Evolutionary conservation across 2,797 vertebrate species (phyloP), one percentile per base, ranked within the genome.

Genomic region (Pipistrellus kuhlii): DNA sequence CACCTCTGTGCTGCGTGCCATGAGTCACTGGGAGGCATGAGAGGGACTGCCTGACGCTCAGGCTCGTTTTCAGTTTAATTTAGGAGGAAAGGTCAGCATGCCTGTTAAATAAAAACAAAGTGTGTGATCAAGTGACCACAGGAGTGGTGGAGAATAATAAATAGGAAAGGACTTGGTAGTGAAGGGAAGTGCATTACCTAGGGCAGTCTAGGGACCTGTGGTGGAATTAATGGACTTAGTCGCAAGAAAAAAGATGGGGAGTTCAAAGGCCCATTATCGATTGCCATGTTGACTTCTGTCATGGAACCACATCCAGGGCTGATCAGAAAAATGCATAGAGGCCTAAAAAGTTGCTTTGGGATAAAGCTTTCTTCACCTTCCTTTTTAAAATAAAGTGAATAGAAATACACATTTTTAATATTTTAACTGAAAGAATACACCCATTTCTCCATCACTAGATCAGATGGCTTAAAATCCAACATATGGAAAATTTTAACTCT

Each of bases 401-500:
- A 86, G 75, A 82, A 91, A 87, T 84, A 62, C 88, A 53, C 35
- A 4, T 83, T 90, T 88, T 48, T 18, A 73, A n/a, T 90, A 57
- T 68, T 87, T 83, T 85, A 81, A 78, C 71, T 46, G 10, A 88
- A 87, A 92, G 66, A 91, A 32, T 73, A 62, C 87, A 90, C 71
- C n/a, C 20, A 0, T 81, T 84, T 94, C 53, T 64, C 53, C 13
- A 25, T 72, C 27, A 78, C 77, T 68, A 62, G 48, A 35, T 69
- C 48, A 81, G 85, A 69, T 88, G 48, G 30, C 89, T 92, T 93
- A 69, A 77, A 85, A 84, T 91, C 82, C 95, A 64, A 59, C 87
- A 85, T 80, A 88, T 76, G 88, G 93, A 95, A 97, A 95, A 86
- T 13, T 72, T 93, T 88, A 93, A 86, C 73, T 85, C 81, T 91